Base-by-base conservation (phyloP, 2,797 vertebrate genomes). In the Sebastolobus alascanus region DNA sequence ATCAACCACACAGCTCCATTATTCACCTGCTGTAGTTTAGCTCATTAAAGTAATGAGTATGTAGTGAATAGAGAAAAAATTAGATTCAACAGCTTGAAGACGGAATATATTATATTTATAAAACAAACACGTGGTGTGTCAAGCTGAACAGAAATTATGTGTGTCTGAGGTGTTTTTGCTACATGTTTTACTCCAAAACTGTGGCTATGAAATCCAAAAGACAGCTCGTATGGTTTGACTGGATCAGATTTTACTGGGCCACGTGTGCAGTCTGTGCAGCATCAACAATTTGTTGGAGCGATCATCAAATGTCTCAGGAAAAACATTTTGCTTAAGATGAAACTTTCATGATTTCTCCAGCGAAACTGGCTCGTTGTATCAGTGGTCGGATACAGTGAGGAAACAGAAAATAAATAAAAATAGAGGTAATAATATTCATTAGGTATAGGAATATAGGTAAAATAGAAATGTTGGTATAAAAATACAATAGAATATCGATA, bases 171-270 rank as follows among this genome's bases (percentile, higher is more conserved):
- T 56, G 54, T 56, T 56, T 56, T 56, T 56, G 50, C n/a, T 83
- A 40, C 87, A 88, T 75, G 81, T 91, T 83, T 81, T 91, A 89
- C 90, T 80, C 73, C 86, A 76, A 89, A 81, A 69, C 67, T 90
- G 82, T 74, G 84, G 83, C 92, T 87, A 92, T 94, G 92, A 93
- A 94, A 95, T 94, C 92, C 87, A 91, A 93, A 88, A 91, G 94
- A 94, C 91, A 92, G 89, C 90, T 75, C 58, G 52, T 73, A 20
- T 54, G 72, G 60, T 68, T 83, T 70, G 79, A 75, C 25, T 71
- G 13, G 73, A 46, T 74, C 67, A 77, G 81, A 90, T 59, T 65
- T 6, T 25, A 12, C 22, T 14, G 35, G n/a, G 18, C 38, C 12
- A 11, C 38, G 4, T 10, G 16, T 87, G 37, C 27, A 37, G n/a